These are phyloP conservation scores for Hirudo medicinalis DNA, from an alignment of 1,140 invertebrate genomes.

Conservation along the genomic window DNA sequence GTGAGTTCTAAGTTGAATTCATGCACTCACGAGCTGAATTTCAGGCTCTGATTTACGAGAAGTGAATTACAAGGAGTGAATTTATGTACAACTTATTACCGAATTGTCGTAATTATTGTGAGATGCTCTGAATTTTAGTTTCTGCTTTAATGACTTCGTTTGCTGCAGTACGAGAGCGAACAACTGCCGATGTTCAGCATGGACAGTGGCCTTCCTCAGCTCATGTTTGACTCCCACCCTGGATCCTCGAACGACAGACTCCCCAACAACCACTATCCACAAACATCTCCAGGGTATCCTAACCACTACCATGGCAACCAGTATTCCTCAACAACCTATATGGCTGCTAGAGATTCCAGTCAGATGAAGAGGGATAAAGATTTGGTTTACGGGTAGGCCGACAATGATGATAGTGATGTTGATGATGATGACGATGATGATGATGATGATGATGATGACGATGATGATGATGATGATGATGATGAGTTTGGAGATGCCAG, in stretches of 20 bases:
- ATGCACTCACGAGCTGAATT: background rate
- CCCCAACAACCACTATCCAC: background rate
- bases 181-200: slow-evolving; percentile 1
- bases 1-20: background rate
- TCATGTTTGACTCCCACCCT: background rate
- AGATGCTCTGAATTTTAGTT: background rate
- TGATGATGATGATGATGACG: background rate
- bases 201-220: background rate
- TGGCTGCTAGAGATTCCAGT: slow-evolving; percentile 7
- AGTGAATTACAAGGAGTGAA: no score
- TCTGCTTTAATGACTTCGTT: background rate
- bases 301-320: background rate
- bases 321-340: background rate
- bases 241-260: slow-evolving; percentile 7
- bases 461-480: background rate
- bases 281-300: background rate
- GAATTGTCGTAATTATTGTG: background rate
- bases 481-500: slow-evolving; percentile 1
- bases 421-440: background rate
- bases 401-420: background rate
- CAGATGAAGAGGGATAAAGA: slow-evolving; percentile 10
- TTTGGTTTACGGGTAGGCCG: slow-evolving; percentile 1
- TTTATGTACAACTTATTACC: background rate
- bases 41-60: no score
- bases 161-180: background rate